Evolutionary conservation across 2,113 vertebrate species (phyloP).

Genomic region (Phylloscopus trochiloides): DNA sequence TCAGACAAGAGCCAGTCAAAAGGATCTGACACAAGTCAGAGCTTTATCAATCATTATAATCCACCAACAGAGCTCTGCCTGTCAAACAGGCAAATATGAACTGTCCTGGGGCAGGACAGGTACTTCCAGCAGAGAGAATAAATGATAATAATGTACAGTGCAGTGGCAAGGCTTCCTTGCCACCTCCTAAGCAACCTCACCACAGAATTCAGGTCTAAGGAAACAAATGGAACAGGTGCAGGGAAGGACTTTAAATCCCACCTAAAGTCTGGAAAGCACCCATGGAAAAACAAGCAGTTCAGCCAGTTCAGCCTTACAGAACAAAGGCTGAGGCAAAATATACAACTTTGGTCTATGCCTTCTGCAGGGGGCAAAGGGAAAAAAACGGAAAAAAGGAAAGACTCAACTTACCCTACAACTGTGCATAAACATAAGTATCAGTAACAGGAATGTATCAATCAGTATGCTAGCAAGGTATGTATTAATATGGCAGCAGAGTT

Average conservation of each 20-base stretch:
- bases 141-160: rapidly evolving
- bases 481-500: background rate
- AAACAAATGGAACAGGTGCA: background rate
- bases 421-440: background rate
- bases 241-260: background rate
- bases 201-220: background rate
- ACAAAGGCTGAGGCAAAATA: background rate
- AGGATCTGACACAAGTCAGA: background rate
- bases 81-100: background rate
- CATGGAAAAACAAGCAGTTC: background rate
- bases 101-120: background rate
- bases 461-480: background rate
- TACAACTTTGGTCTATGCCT: background rate
- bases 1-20: background rate
- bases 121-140: background rate
- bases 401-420: background rate
- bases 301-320: background rate
- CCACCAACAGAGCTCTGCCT: background rate
- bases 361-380: background rate
- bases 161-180: background rate
- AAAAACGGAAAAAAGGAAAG: background rate
- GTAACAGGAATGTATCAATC: background rate
- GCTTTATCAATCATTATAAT: background rate
- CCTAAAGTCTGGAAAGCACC: background rate
- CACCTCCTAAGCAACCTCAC: background rate